phyloP scores from a whole-genome alignment of 1,140 invertebrate genomes.

The Chrysomallon squamiferum region DNA sequence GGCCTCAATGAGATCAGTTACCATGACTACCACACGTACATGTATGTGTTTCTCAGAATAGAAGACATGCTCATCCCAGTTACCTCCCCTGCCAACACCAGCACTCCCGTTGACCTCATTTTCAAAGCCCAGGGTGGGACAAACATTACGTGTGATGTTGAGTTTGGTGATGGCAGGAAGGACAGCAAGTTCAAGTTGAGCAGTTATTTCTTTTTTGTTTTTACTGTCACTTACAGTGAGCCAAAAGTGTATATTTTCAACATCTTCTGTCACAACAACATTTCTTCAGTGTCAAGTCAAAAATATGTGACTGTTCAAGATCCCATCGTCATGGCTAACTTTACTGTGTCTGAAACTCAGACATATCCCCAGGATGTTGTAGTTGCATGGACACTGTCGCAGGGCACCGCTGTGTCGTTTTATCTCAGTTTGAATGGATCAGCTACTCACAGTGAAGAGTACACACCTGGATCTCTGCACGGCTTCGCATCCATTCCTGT shows the following conservation, averaged over 20 bases:
- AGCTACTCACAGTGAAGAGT: background rate
- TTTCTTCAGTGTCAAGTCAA: background rate
- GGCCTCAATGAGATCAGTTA: slow-evolving; percentile 1
- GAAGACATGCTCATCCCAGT: background rate
- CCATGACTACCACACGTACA: background rate
- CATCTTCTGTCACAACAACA: background rate
- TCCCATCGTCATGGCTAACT: background rate
- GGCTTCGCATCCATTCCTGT: background rate
- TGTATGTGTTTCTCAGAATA: background rate
- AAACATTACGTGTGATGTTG: background rate
- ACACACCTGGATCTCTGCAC: background rate
- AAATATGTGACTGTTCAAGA: background rate
- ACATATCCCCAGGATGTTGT: background rate
- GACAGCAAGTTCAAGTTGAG: background rate
- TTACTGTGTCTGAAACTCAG: background rate
- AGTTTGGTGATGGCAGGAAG: background rate
- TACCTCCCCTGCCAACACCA: background rate
- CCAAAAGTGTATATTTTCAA: background rate
- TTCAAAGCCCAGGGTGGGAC: background rate
- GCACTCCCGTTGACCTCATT: background rate
- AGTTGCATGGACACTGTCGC: background rate
- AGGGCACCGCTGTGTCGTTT: background rate
- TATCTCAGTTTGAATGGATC: background rate
- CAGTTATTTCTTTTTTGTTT: background rate
- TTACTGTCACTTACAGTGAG: background rate